Conservation (phyloP, 2,113 vertebrate genomes). For the Lynx canadensis region DNA sequence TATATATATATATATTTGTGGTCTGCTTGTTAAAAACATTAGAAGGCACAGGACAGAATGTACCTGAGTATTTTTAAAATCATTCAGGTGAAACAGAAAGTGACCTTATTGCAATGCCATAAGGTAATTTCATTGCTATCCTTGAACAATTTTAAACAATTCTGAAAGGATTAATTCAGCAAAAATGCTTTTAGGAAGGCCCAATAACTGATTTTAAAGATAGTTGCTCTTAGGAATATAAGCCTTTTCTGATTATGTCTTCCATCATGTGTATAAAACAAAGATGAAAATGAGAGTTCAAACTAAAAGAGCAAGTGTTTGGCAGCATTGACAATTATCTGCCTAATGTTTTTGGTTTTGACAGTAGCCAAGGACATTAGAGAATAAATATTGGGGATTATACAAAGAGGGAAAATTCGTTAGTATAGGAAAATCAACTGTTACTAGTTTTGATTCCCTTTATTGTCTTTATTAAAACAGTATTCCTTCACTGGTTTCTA, state of each 20-base stretch:
- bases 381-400: not conserved
- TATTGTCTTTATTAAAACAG: not conserved
- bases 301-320: not conserved
- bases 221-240: conserved; percentile 80
- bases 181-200: conserved; percentile 84
- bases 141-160: conserved; percentile 64
- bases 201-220: conserved; percentile 83
- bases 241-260: conserved; percentile 80
- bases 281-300: not conserved
- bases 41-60: not conserved
- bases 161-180: conserved; percentile 84
- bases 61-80: conserved; percentile 86
- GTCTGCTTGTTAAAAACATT: not conserved
- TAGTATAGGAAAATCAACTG: not conserved
- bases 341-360: not conserved
- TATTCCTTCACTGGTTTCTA: not conserved
- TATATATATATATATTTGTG: not conserved
- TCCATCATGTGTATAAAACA: conserved; percentile 60
- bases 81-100: conserved; percentile 85
- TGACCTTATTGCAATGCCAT: conserved; percentile 85
- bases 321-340: not conserved
- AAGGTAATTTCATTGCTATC: conserved; percentile 81
- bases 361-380: not conserved
- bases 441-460: not conserved
- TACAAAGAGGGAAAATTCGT: not conserved